Evolutionary conservation across 2,797 vertebrate species (phyloP).

Genomic region (Xerus rutilus): DNA sequence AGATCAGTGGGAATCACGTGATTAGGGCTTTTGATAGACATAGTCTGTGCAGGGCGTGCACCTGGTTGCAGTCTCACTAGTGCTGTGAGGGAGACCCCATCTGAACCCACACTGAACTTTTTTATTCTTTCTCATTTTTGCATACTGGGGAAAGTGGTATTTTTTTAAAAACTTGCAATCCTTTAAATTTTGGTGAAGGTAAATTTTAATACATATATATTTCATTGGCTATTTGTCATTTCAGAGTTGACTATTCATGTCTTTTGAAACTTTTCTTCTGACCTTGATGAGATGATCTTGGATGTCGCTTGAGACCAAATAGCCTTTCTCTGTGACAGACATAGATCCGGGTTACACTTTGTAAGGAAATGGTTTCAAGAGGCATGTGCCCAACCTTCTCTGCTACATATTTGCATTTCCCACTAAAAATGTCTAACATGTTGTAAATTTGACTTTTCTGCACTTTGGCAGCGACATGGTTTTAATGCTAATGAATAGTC

Average conservation of each 20-base stretch:
- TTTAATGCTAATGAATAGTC: conserved; percentile 62
- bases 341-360: background rate
- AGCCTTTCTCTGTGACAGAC: conserved; percentile 6
- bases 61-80: background rate
- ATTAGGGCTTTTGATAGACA: background rate
- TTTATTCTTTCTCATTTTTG: conserved; percentile 17
- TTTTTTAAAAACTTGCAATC: background rate
- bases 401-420: conserved; percentile 49
- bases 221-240: background rate
- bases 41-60: background rate
- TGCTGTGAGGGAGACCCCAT: background rate
- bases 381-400: background rate
- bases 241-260: background rate
- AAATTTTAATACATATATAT: background rate
- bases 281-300: background rate
- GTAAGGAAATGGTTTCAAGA: conserved; percentile 1
- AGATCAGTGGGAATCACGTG: fast-evolving
- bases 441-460: conserved; percentile 71
- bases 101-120: background rate
- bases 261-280: background rate
- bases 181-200: background rate
- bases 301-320: background rate
- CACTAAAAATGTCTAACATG: conserved; percentile 68
- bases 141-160: background rate
- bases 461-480: background rate